Evolutionary conservation across 2,888 invertebrate species (phyloP), one percentile per base, ranked within the genome.

Genomic region (Papilio demoleus): DNA sequence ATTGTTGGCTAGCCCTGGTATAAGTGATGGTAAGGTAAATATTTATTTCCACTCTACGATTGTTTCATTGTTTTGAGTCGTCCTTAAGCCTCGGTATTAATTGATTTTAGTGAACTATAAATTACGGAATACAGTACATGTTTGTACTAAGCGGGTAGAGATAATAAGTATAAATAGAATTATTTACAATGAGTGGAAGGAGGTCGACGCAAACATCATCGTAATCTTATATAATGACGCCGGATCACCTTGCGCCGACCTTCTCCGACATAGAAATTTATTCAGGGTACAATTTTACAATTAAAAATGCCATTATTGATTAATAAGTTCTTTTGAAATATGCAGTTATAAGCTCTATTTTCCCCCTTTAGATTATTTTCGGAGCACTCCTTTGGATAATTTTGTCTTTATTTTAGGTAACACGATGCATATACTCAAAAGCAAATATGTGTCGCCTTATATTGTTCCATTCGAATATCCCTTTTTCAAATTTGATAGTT

Each of bases 211-310:
- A 40, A 60, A 40, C 60, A 40, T 60, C 60, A 60, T 60, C 40
- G 47, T 63, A 38, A 31, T 63, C 36, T 63, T 64, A 64, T 22
- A 27, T 64, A 64, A 64, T 56, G 40, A 64, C 22, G 53, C 64
- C 12, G 14, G 64, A 61, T 38, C 47, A 50, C 70, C 67, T 70
- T 70, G 70, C 50, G 22, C 31, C 45, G 53, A 68, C 56, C 64
- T 64, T 40, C 59, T 67, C 58, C 19, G 42, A 38, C 59, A 40
- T 67, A 71, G 66, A 63, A 70, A 71, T 72, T 72, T 72, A 71
- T 71, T 66, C 22, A 63, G 27, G 53, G 11, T 53, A 40, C 22
- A 53, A 38, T 36, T 64, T 64, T 38, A 53, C 38, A 24, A 53
- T 40, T 53, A 36, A 27, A 27, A 64, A 24, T 17, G 17, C 8